Base-by-base conservation (phyloP, 1,140 invertebrate species). In the Wasmannia auropunctata region DNA sequence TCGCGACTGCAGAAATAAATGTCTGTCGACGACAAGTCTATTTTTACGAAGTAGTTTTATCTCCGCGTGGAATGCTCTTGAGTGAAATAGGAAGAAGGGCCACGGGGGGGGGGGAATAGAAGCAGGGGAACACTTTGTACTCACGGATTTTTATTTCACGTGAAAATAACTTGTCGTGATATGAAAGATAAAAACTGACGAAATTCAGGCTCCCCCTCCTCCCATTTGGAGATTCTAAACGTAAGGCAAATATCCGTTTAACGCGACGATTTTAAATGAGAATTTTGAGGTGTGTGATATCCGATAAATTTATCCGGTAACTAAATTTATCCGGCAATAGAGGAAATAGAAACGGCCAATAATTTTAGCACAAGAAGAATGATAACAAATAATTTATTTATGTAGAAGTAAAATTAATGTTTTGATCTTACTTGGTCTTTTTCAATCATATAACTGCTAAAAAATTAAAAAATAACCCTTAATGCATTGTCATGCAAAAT, bases 1-100 rank as follows among this genome's bases (percentile, higher is more conserved):
- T 80, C 76, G 76, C 43, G 76, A 80, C 76, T 80, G 60, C 46
- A 80, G 63, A 80, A 80, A 80, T 80, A 80, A 80, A 58, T 67
- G 76, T 80, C 76, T 67, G 76, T 67, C 62, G 62, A 69, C 62
- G 62, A 80, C 76, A 69, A 80, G 63, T 80, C 76, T 58, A 80
- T 80, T 80, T 69, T 67, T 69, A 43, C 43, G 46, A 49, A 80
- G 62, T 80, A 67, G 62, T 80, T 69, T 80, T 46, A 80, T 80
- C 49, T 69, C 34, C 25, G 46, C 31, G 62, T 67, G 37, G 43
- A 80, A 69, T 25, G 62, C 22, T 51, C 31, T 28, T 25, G 62
- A 25, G 37, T 40, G 54, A 67, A 69, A 67, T 40, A 69, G 75
- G 34, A 22, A 69, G 62, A 67, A 67, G 22, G 4, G 8, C 16